phyloP scores from a whole-genome alignment of 2,888 invertebrate genomes.

The Eulithis prunata region DNA sequence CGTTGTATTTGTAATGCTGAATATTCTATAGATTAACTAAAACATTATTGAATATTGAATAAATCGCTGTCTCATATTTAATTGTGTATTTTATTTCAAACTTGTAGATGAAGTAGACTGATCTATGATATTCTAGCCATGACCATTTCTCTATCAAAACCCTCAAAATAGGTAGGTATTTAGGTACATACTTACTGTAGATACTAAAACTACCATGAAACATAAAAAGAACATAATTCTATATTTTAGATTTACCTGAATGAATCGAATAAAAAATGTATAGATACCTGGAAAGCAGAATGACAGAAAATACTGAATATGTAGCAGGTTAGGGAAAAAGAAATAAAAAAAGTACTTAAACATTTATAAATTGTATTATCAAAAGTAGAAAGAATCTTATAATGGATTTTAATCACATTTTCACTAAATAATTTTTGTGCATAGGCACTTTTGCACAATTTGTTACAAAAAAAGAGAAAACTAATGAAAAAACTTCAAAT shows the following conservation, averaged over 20 bases:
- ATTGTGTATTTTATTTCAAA: constrained; percentile 55
- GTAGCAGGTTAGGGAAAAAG: constrained; percentile 11
- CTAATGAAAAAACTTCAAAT: constrained; percentile 77
- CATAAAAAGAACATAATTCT: no score
- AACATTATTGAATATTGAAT: constrained; percentile 82
- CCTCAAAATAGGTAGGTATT: no score
- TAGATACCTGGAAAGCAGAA: no score
- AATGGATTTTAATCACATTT: constrained; percentile 22
- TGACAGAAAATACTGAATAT: no score
- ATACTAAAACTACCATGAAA: no score
- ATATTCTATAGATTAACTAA: constrained; percentile 80
- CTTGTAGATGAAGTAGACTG: not conserved
- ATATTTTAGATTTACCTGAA: no score
- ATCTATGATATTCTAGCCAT: not conserved
- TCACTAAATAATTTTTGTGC: constrained; percentile 25
- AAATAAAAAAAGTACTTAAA: constrained; percentile 33
- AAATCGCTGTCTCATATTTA: constrained; percentile 83
- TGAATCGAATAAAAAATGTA: no score
- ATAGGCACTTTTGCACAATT: constrained; percentile 54
- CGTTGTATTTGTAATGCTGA: constrained; percentile 83
- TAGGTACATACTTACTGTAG: no score
- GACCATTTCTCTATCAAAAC: not conserved
- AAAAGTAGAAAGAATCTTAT: constrained; percentile 25
- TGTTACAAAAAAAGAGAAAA: constrained; percentile 29
- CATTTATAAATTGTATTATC: constrained; percentile 30